Evolutionary conservation across 2,113 vertebrate genomes (phyloP).

Genomic region (Cyphomyrus plagiostoma): DNA sequence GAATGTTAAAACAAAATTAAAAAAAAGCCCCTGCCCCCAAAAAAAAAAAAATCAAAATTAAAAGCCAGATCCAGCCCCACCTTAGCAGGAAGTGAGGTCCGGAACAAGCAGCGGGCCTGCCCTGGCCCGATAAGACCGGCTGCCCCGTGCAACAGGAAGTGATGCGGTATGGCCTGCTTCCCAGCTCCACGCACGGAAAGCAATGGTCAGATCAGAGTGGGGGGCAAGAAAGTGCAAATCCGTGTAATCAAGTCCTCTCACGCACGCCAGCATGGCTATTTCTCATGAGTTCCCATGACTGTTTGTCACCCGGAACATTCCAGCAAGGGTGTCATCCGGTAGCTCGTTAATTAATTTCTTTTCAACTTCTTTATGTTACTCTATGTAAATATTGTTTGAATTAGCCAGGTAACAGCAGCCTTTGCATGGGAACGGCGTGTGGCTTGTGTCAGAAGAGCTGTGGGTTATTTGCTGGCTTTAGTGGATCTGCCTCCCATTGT

Average conservation of each 20-base stretch:
- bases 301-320: background rate
- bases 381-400: background rate
- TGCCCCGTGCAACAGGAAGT: constrained; percentile 39
- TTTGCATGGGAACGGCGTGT: background rate
- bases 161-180: constrained; percentile 46
- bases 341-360: background rate
- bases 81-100: constrained; percentile 40
- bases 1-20: background rate
- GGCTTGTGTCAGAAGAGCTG: background rate
- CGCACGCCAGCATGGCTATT: background rate
- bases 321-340: background rate
- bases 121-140: constrained; percentile 33
- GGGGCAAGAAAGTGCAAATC: background rate
- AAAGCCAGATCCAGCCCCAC: background rate
- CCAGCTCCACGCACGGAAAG: constrained; percentile 49
- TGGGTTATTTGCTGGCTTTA: background rate
- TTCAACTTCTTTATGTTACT: background rate
- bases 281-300: background rate
- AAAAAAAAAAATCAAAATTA: background rate
- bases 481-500: background rate
- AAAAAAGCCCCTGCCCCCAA: background rate
- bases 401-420: background rate
- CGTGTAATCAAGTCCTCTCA: background rate
- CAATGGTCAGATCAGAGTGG: constrained; percentile 31
- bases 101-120: constrained; percentile 52